Evolutionary conservation across 1,140 invertebrate genomes (phyloP), one percentile per base, ranked within the genome.

Genomic region (Spodoptera frugiperda): DNA sequence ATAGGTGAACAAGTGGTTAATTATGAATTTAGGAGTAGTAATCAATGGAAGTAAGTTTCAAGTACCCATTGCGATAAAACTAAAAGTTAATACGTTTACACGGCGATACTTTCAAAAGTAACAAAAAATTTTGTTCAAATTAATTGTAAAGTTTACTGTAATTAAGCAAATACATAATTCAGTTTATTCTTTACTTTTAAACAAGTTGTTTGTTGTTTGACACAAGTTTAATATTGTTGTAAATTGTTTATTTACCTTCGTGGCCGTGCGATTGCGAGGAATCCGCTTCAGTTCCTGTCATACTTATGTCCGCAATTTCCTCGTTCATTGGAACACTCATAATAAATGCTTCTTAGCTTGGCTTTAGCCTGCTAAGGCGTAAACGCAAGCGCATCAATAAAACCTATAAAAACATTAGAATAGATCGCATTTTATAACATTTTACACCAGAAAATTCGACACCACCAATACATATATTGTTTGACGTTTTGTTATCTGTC

Each of bases 201-300:
- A 30, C 44, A 55, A 61, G 33, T 61, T 33, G 19, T 61, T 73
- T 73, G 61, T 79, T 79, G 48, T 53, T 39, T 59, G 75, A 67
- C 21, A 67, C 75, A 78, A 70, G 33, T 39, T 39, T 39, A 39
- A 8, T 39, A 39, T 39, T 4, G 33, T 75, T 71, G 71, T 51
- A 75, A 61, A 70, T 80, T 87, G 84, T 91, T 93, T 91, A 87
- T 91, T 91, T 92, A 92, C 91, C 89, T 87, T 93, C 90, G 53
- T 90, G 87, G 19, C 83, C 82, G 71, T 91, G 87, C 82, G 87
- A 81, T 91, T 92, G 91, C 33, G 91, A 91, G 25, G 91, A 90
- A 81, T 93, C 90, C 21, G 90, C 86, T 49, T 93, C 90, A 5
- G 82, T 86, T 59, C 82, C 83, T 80, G 86, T 87, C 87, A 91